Evolutionary conservation across 1,140 invertebrate genomes (phyloP), one percentile per base, ranked within the genome.

Genomic region (Gonioctena quinquepunctata): DNA sequence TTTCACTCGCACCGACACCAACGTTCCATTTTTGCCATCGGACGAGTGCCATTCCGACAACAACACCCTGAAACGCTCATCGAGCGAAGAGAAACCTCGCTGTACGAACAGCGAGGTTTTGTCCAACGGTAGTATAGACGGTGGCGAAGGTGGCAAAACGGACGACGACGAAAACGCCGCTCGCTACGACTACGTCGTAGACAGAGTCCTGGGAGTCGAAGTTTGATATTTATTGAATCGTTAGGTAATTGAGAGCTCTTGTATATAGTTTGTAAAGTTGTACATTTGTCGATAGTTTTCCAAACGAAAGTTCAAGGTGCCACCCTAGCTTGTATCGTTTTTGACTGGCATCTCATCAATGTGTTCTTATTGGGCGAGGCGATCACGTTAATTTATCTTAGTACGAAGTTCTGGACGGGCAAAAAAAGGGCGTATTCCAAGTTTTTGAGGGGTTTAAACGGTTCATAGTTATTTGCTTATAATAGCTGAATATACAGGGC

Each of bases 1-100:
- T 84, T 96, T 97, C 81, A 96, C 94, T 1, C 87, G 91, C 68
- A 88, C 91, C 4, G 93, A 93, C 77, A 79, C 91, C 19, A 91
- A 88, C 70, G 90, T 95, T 74, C 93, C 94, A 65, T 88, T 93
- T 33, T 83, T 94, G 60, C 92, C 93, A 49, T 85, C 87, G 26
- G 91, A 94, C 8, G 88, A 90, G 62, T 84, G 82, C 54, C 78
- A 76, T 75, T 76, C 62, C 74, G 33, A n/a, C 3, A 73, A 73
- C 27, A 68, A 66, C 25, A 75, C 27, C n/a, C 26, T 21, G 19
- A 19, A 48, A 65, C 26, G 49, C 19, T n/a, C n/a, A n/a, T 54
- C 18, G 11, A 25, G 6, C 22, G 64, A 75, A 26, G 62, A 68
- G 60, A 33, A 64, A 48, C 25, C 59, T 23, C 25, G 68, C 25